A percentile compares a stretch with the other conserved stretches of the same genome.
Conservation (phyloP, 2,113 vertebrate species). For the Morone saxatilis region DNA sequence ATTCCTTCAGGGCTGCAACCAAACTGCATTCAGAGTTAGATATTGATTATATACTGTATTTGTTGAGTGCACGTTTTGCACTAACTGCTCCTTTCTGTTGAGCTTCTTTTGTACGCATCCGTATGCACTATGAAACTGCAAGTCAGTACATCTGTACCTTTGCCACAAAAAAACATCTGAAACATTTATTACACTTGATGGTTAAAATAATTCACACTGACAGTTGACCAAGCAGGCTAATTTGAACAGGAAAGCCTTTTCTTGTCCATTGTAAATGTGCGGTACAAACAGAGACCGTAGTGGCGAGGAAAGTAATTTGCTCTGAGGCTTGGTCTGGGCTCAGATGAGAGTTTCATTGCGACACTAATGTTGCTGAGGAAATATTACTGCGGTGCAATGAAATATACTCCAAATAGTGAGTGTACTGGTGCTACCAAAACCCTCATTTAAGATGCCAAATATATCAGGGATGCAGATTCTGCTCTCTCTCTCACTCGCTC, state of each 20-base stretch:
- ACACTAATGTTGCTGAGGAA: conserved; percentile 50
- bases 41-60: conserved; percentile 21
- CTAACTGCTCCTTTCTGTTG: not conserved
- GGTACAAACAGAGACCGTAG: conserved; percentile 22
- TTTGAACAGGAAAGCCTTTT: conserved; percentile 55
- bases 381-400: conserved; percentile 44
- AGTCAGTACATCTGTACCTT: conserved; percentile 16
- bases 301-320: conserved; percentile 43
- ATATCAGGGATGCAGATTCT: conserved; percentile 44
- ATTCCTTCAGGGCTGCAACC: not conserved
- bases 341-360: conserved; percentile 57
- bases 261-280: conserved; percentile 31
- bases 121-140: not conserved
- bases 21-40: not conserved
- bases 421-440: conserved; percentile 39
- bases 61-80: not conserved
- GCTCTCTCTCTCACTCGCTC: conserved; percentile 7
- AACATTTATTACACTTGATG: conserved; percentile 46
- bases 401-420: conserved; percentile 21
- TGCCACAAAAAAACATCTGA: conserved; percentile 17
- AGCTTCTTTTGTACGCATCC: not conserved
- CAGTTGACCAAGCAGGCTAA: conserved; percentile 61
- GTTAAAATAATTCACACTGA: conserved; percentile 58
- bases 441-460: conserved; percentile 64
- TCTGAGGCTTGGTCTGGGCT: conserved; percentile 37